A percentile compares a stretch with the other conserved stretches of the same genome.
phyloP scores from a whole-genome alignment of 2,113 vertebrate species.

The Callocephalon fimbriatum region DNA sequence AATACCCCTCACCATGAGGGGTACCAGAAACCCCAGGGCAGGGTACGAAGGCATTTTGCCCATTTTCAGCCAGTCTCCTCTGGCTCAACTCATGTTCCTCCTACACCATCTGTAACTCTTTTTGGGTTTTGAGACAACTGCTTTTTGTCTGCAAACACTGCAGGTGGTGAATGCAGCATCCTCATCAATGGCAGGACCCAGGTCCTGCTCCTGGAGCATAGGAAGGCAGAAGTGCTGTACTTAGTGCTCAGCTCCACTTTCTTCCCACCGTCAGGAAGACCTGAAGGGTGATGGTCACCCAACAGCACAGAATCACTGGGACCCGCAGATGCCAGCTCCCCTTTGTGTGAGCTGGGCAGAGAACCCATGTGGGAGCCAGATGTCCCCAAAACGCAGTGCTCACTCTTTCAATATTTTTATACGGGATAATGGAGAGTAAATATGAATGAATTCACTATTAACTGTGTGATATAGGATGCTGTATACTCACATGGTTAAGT shows the following conservation, averaged over 20 bases:
- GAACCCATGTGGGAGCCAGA: not conserved
- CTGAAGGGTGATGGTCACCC: not conserved
- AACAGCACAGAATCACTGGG: not conserved
- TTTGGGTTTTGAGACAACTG: not conserved
- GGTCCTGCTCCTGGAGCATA: not conserved
- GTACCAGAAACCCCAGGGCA: not conserved
- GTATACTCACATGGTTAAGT: slow-evolving; percentile 50
- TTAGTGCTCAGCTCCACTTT: not conserved
- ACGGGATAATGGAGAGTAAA: slow-evolving; percentile 54
- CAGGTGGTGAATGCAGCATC: accelerated
- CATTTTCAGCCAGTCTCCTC: not conserved
- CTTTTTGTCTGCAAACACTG: not conserved
- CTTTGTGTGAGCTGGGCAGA: not conserved
- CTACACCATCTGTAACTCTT: accelerated
- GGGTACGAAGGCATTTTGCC: accelerated
- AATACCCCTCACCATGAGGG: accelerated
- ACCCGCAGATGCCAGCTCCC: not conserved
- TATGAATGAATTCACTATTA: slow-evolving; percentile 66
- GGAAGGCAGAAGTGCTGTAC: not conserved
- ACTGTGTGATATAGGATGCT: slow-evolving; percentile 42
- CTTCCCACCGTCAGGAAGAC: not conserved
- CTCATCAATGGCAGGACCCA: not conserved
- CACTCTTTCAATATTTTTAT: slow-evolving; percentile 15
- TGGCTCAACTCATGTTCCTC: not conserved
- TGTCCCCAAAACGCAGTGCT: not conserved